Conservation (phyloP, 2,888 invertebrate species). For the Elysia crispata region DNA sequence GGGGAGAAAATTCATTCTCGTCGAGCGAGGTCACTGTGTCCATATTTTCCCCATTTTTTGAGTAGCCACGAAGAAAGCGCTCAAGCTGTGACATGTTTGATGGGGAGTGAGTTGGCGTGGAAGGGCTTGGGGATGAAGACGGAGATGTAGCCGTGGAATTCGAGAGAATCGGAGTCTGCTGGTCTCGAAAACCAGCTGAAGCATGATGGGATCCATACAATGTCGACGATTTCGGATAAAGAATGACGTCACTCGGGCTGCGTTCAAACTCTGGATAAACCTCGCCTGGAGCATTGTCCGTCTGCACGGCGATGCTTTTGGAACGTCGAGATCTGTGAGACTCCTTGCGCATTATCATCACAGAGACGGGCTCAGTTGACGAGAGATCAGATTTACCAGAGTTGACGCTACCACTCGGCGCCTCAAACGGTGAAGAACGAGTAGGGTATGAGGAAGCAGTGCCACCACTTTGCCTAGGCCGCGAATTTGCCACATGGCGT, state of each 20-base stretch:
- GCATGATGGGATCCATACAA: too few species aligned
- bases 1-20: slow-evolving; percentile 10
- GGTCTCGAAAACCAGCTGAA: neutral
- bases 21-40: slow-evolving; percentile 26
- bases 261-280: slow-evolving; percentile 45
- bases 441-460: neutral
- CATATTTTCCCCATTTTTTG: slow-evolving; percentile 40
- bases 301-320: slow-evolving; percentile 42
- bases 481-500: neutral
- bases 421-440: neutral
- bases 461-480: neutral
- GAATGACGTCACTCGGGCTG: slow-evolving; percentile 33
- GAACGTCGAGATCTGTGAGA: slow-evolving; percentile 33
- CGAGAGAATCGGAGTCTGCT: neutral
- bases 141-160: neutral
- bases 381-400: slow-evolving; percentile 25
- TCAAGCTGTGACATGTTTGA: slow-evolving; percentile 55
- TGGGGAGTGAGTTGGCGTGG: slow-evolving; percentile 1
- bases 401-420: neutral
- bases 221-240: slow-evolving; percentile 23
- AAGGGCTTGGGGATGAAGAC: neutral
- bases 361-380: slow-evolving; percentile 37
- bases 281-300: slow-evolving; percentile 40
- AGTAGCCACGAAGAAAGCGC: slow-evolving; percentile 52
- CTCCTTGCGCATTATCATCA: slow-evolving; percentile 44